Conservation (phyloP, 2,888 invertebrate species). For the Erebia palarica region DNA sequence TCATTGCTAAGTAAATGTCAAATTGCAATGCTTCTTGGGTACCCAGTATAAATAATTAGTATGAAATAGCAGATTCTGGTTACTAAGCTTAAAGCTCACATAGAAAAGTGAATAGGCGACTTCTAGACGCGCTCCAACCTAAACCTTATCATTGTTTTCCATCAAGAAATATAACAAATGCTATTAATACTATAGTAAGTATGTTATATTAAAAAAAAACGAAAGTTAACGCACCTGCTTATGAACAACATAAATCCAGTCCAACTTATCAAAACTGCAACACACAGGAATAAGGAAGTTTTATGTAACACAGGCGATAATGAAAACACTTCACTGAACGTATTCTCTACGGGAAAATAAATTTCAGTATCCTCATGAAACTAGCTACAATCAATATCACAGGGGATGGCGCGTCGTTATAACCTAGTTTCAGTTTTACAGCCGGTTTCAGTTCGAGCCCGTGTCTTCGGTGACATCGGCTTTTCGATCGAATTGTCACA, state of each 20-base stretch:
- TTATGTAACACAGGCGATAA: conserved; percentile 55
- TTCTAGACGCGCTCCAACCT: not conserved
- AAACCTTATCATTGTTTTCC: not conserved
- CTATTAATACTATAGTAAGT: no score
- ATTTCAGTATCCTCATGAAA: conserved; percentile 68
- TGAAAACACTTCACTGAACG: conserved; percentile 72
- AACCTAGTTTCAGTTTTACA: conserved; percentile 58
- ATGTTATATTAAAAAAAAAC: not conserved
- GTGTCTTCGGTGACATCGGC: conserved; percentile 58
- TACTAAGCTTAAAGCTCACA: not conserved
- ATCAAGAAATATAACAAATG: not conserved
- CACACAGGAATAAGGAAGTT: conserved; percentile 48
- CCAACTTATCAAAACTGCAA: conserved; percentile 17
- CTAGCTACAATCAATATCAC: conserved; percentile 65
- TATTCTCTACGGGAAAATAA: conserved; percentile 56
- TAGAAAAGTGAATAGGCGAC: not conserved
- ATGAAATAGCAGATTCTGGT: not conserved
- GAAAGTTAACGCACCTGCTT: conserved; percentile 31
- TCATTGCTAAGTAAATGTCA: no score
- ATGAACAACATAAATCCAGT: conserved; percentile 30
- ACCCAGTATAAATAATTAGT: no score
- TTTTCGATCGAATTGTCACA: conserved; percentile 68
- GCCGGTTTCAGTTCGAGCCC: conserved; percentile 47
- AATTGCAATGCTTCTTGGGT: no score
- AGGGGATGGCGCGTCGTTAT: conserved; percentile 71